phyloP scores from a whole-genome alignment of 1,140 invertebrate genomes.

The Andricus grossulariae region DNA sequence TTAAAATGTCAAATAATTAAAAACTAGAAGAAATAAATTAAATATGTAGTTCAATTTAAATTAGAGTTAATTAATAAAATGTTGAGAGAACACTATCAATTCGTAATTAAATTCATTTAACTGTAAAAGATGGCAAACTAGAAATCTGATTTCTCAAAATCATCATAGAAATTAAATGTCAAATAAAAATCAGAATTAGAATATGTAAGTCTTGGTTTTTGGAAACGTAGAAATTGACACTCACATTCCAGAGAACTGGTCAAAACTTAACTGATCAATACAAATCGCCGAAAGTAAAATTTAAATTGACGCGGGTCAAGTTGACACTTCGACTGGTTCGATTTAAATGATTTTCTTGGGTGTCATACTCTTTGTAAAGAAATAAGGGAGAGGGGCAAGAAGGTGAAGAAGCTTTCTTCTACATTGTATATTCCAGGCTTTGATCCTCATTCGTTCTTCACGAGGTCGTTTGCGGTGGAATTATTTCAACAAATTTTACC shows the following conservation, averaged over 20 bases:
- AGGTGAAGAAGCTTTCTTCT: constrained; percentile 35
- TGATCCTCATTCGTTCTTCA: background rate
- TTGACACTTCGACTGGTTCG: constrained; percentile 33
- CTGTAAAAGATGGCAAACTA: background rate
- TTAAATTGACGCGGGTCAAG: background rate
- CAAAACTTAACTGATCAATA: no score
- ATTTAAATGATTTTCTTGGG: constrained; percentile 34
- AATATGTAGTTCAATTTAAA: no score
- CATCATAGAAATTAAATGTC: background rate
- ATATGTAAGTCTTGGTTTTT: background rate
- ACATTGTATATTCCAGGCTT: constrained; percentile 37
- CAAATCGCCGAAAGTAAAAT: background rate
- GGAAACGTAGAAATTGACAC: background rate
- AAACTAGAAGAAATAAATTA: no score
- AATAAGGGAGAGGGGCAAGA: constrained; percentile 24
- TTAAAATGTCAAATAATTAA: no score
- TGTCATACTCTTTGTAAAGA: constrained; percentile 11
- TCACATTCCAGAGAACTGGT: constrained; percentile 1
- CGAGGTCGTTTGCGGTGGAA: background rate
- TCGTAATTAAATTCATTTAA: background rate
- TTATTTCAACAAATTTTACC: background rate
- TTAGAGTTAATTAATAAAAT: no score
- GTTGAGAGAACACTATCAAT: no score
- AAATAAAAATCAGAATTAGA: background rate
- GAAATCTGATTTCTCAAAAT: background rate